Evolutionary conservation across 2,113 vertebrate genomes (phyloP), one percentile per base, ranked within the genome.

Genomic region (Microtus montanus): DNA sequence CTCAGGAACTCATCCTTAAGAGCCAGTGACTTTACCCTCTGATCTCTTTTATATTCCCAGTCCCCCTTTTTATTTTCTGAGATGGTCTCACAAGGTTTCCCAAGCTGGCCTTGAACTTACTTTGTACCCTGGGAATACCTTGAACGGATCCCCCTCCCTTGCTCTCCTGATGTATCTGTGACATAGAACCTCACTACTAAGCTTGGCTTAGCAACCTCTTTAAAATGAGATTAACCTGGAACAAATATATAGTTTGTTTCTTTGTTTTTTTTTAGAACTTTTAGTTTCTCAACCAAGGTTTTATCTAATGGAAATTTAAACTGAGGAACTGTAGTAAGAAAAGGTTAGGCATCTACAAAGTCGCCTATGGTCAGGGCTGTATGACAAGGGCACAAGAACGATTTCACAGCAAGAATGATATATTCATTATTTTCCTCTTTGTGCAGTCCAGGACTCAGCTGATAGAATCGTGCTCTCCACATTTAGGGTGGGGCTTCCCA

Each of bases 191-290:
- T 58, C 54, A 82, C 35, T 35, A 79, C 77, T 10, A 54, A 35
- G 33, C 30, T 35, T 52, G 30, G 49, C 17, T 79, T 75, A 44
- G 63, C 38, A 64, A 64, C 63, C 28, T 95, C 35, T 91, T 83
- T 77, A 85, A 93, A 91, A 85, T 68, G 77, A 89, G 33, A 63
- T 91, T 85, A 77, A 92, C 49, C 13, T 92, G 85, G 33, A 87
- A 77, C 64, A 90, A 79, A 54, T 41, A 82, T 30, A 88, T 0
- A 3, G 41, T 61, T 52, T 73, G 84, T 70, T 54, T 7, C 73
- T 70, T 41, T 54, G 3, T 41, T 47, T 5, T 41, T 47, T 5
- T 28, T 77, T 28, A 17, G 47, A 74, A 74, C 47, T 70, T 92
- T 74, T 63, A 63, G 47, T 85, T 86, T 82, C 47, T 66, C 5